Base-by-base conservation (phyloP, 2,888 invertebrate genomes). In the Lymantria monacha region DNA sequence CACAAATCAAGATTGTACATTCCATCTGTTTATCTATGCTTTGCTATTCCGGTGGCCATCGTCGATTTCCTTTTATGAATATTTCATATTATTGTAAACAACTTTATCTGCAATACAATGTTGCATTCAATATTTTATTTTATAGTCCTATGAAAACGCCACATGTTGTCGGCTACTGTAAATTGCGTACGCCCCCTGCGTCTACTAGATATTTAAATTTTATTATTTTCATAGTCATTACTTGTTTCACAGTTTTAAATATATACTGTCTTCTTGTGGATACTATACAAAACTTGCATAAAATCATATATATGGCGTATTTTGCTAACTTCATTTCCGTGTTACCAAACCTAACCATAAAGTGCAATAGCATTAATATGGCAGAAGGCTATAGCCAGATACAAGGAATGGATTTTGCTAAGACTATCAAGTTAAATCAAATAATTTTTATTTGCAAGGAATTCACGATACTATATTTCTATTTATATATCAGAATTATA, bases 31-130 rank as follows among this genome's bases (percentile, higher is more conserved):
- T 61, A 67, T 71, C 60, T 52, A 61, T 30, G 66, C 64, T 66
- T 72, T 62, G 67, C 71, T 65, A 73, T 73, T 79, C 78, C 77
- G 81, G 80, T 81, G 80, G 80, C 74, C 79, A 65, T 69, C 61
- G 72, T 74, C 79, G 74, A 74, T 75, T 74, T 77, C 72, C 76
- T 81, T 86, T 80, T 83, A 87, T 88, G 84, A 87, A 88, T 88
- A 87, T 87, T 87, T 87, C 84, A 87, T 87, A 79, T 81, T 81
- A 85, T 86, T 85, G 86, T 82, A 83, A 83, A 87, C 81, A 72
- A 79, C 85, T 87, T 85, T 81, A 84, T 85, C 76, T 76, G 66
- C 74, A 44, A 64, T 59, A 83, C 86, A 85, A 81, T 83, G 85
- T 85, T 79, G 81, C 74, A 78, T 82, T 77, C 74, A 73, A 73